Evolutionary conservation across 2,797 vertebrate species (phyloP).

Genomic region (Borostomias antarcticus): DNA sequence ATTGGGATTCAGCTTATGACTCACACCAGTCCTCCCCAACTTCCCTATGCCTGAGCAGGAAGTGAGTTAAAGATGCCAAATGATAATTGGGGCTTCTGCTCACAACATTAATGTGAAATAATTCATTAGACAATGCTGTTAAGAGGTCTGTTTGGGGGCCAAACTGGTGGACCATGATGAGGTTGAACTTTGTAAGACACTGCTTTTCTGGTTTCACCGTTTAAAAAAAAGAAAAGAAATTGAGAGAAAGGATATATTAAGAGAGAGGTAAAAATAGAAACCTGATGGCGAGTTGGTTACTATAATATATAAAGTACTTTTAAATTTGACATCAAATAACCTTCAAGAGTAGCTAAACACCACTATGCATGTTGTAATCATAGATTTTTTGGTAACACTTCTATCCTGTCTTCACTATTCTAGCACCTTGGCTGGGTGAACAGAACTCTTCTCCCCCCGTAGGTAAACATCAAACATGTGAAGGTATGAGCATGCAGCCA

Average conservation of each 20-base stretch:
- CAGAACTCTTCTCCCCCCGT: no score
- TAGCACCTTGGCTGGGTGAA: no score
- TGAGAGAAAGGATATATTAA: not conserved
- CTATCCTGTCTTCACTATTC: no score
- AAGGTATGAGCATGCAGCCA: no score
- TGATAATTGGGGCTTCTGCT: slow-evolving; percentile 23
- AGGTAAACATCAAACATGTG: no score
- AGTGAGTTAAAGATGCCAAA: slow-evolving; percentile 11
- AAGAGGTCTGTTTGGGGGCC: not conserved
- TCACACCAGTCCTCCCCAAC: not conserved
- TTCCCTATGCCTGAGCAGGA: not conserved
- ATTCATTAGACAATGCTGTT: slow-evolving; percentile 12
- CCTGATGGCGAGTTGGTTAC: no score
- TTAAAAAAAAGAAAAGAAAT: not conserved
- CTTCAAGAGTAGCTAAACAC: no score
- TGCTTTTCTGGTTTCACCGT: not conserved
- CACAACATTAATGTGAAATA: slow-evolving; percentile 13
- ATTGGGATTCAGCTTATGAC: no score
- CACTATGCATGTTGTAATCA: no score
- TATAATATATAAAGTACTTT: no score
- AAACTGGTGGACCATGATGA: not conserved
- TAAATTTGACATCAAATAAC: no score
- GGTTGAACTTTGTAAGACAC: not conserved
- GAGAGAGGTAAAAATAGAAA: not conserved
- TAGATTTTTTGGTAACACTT: no score